phyloP scores from a whole-genome alignment of 2,888 invertebrate genomes.

The Nowickia ferox region DNA sequence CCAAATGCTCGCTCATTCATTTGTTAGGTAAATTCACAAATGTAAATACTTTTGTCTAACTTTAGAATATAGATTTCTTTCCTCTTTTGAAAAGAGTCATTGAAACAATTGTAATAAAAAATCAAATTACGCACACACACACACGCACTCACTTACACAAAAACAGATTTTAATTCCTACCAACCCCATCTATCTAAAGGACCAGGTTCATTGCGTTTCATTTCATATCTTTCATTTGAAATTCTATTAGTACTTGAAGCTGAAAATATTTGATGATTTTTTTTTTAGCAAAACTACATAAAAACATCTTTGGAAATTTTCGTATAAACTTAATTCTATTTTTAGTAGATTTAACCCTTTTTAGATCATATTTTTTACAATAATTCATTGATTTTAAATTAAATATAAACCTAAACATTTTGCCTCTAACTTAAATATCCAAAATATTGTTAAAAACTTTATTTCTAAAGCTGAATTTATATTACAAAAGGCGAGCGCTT shows the following conservation, averaged over 20 bases:
- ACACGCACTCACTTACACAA: background rate
- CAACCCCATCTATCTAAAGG: slow-evolving; percentile 12
- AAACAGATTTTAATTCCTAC: slow-evolving; percentile 38
- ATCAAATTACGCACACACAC: slow-evolving; percentile 32
- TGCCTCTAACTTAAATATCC: background rate
- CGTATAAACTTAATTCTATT: slow-evolving; percentile 35
- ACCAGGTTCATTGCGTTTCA: slow-evolving; percentile 30
- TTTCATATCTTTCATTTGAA: slow-evolving; percentile 32
- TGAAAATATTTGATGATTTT: slow-evolving; percentile 10
- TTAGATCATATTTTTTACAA: background rate
- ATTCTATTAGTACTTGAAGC: slow-evolving; percentile 33
- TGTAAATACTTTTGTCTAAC: slow-evolving; percentile 69
- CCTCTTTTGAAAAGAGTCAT: slow-evolving; percentile 20
- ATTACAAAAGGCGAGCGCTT: too few species aligned
- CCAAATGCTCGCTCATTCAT: slow-evolving; percentile 53
- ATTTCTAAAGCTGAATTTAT: too few species aligned
- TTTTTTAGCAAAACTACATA: slow-evolving; percentile 22
- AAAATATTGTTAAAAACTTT: too few species aligned
- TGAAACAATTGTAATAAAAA: background rate
- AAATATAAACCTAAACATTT: background rate
- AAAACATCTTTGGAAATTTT: slow-evolving; percentile 39
- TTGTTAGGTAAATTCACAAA: slow-evolving; percentile 66
- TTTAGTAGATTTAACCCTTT: slow-evolving; percentile 42
- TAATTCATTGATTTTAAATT: background rate
- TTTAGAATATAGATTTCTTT: slow-evolving; percentile 61